phyloP scores from a whole-genome alignment of 2,797 vertebrate genomes.

The Cuculus canorus region DNA sequence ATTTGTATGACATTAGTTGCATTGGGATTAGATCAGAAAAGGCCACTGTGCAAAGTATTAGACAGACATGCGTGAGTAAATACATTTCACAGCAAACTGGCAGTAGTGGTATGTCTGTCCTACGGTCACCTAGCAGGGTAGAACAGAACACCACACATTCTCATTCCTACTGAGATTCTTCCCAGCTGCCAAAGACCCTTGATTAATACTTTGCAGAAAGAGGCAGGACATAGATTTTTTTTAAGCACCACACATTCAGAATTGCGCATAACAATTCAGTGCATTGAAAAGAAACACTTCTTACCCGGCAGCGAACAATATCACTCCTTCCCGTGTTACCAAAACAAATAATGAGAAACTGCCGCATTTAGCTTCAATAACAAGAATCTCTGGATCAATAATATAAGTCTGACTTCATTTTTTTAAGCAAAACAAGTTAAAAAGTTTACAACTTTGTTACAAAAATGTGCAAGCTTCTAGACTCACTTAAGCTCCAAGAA shows the following conservation, averaged over 20 bases:
- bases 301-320: neutral
- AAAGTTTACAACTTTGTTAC: neutral
- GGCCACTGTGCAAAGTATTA: neutral
- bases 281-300: neutral
- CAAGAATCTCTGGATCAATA: neutral
- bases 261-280: neutral
- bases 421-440: neutral
- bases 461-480: neutral
- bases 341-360: neutral
- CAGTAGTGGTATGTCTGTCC: neutral
- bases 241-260: neutral
- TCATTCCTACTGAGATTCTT: neutral
- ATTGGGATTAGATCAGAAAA: neutral
- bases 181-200: neutral
- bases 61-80: neutral
- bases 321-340: neutral
- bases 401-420: neutral
- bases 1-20: neutral
- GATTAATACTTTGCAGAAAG: neutral
- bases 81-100: neutral
- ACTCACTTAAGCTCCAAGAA: neutral
- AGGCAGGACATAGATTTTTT: neutral
- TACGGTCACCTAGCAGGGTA: neutral
- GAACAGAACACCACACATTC: neutral
- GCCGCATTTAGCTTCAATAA: neutral